phyloP scores from a whole-genome alignment of 2,113 vertebrate genomes.

The Stigmatopora argus region DNA sequence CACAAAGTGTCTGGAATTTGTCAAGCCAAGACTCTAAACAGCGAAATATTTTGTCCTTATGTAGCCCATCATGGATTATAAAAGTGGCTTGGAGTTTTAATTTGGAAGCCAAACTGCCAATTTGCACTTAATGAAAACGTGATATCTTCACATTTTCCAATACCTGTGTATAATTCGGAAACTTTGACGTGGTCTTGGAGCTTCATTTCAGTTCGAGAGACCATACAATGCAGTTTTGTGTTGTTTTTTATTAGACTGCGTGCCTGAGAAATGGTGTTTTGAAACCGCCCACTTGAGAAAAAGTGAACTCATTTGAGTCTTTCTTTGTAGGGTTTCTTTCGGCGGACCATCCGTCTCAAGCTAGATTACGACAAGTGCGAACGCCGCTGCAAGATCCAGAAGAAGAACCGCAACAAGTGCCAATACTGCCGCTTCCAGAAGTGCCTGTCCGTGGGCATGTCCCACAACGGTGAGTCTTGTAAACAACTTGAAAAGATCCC shows the following conservation, averaged over 20 bases:
- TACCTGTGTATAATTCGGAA: not conserved
- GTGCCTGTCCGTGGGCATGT: slow-evolving; percentile 98
- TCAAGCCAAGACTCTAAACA: not conserved
- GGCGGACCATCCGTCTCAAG: slow-evolving; percentile 90
- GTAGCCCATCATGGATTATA: not conserved
- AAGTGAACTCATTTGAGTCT: not conserved
- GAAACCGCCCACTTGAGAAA: not conserved
- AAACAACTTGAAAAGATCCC: slow-evolving; percentile 1
- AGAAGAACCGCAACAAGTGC: slow-evolving; percentile 98
- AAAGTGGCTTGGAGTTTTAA: not conserved
- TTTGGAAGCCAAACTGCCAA: not conserved
- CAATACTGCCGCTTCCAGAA: slow-evolving; percentile 98
- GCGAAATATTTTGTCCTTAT: not conserved
- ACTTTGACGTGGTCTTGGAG: not conserved
- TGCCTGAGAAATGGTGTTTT: not conserved
- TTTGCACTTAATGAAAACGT: not conserved
- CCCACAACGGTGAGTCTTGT: slow-evolving; percentile 93
- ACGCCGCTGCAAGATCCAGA: slow-evolving; percentile 93
- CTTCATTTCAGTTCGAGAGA: not conserved
- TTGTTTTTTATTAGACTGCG: not conserved
- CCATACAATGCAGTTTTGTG: not conserved
- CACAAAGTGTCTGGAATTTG: not conserved
- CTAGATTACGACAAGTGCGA: slow-evolving; percentile 88
- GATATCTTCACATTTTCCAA: not conserved
- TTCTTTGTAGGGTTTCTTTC: slow-evolving; percentile 84